These are phyloP conservation scores for Numenius arquata DNA, from an alignment of 2,113 vertebrate species.

Conservation along the genomic window DNA sequence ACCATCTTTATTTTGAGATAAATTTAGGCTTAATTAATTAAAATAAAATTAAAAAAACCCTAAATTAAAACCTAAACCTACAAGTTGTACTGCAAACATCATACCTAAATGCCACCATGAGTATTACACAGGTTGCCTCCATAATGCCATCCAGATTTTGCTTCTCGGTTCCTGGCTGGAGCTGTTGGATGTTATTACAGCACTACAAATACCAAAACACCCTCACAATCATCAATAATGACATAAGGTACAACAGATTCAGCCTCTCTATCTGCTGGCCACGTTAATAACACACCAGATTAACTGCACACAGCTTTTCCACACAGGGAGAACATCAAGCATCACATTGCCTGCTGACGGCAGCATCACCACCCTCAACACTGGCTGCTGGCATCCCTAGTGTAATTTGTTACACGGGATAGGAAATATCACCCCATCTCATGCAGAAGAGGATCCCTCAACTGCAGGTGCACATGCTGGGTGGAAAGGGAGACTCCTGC, in stretches of 20 bases:
- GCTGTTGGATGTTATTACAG: neutral
- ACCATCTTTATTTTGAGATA: neutral
- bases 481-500: neutral
- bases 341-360: fast-evolving
- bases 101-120: neutral
- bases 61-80: neutral
- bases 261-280: neutral
- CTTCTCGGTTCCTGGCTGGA: neutral
- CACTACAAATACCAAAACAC: neutral
- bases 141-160: neutral
- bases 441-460: neutral
- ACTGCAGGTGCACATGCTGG: neutral
- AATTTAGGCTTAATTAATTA: neutral
- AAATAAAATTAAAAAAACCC: neutral
- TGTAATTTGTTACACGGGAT: neutral
- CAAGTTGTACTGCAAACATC: neutral
- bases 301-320: neutral
- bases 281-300: neutral
- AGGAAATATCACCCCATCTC: neutral
- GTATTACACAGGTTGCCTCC: neutral
- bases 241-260: neutral
- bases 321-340: neutral
- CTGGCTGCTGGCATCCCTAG: neutral
- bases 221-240: neutral
- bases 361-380: neutral